Base-by-base conservation (phyloP, 2,888 invertebrate species). In the Orgyia antiqua region DNA sequence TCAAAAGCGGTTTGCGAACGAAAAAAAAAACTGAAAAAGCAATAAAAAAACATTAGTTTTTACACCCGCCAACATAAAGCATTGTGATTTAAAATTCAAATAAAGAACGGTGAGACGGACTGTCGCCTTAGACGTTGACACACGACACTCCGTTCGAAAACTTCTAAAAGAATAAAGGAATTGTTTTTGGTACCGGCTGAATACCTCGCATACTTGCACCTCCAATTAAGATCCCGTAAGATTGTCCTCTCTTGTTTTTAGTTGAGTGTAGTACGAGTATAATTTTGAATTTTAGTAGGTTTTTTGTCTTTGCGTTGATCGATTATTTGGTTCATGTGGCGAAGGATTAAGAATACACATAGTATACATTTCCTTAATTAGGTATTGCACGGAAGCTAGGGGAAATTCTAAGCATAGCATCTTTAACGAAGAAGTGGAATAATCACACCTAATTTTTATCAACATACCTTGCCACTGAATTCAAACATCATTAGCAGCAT, bases 191-290 rank as follows among this genome's bases (percentile, higher is more conserved):
- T 24, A 21, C 18, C 46, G 46, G 46, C 55, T 29, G 39, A 41
- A 77, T 79, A 66, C 79, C 70, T 36, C 45, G 62, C 68, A 79
- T 82, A 58, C 68, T 71, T 51, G 26, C 41, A 48, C 50, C 60
- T 62, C 78, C 80, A 80, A 82, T 80, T 78, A 80, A 79, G 79
- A 79, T 79, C 76, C 69, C 63, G 66, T 63, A 64, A 74, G 80
- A 80, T 80, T 77, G 78, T 79, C 72, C 56, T 51, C 48, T 36
- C 52, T 51, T 53, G 50, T 59, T 68, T 67, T 72, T 74, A 42
- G 45, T 35, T 20, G 17, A 10, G 3, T 26, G 33, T 45, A 39
- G 36, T 19, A 24, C 13, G 19, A 9, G 3, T 11, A 15, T 23
- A n/a, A 13, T 0, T 7, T n/a, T 13, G 15, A 0, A 13, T 20